Conservation (phyloP, 2,113 vertebrate species). For the Ophiodon elongatus region DNA sequence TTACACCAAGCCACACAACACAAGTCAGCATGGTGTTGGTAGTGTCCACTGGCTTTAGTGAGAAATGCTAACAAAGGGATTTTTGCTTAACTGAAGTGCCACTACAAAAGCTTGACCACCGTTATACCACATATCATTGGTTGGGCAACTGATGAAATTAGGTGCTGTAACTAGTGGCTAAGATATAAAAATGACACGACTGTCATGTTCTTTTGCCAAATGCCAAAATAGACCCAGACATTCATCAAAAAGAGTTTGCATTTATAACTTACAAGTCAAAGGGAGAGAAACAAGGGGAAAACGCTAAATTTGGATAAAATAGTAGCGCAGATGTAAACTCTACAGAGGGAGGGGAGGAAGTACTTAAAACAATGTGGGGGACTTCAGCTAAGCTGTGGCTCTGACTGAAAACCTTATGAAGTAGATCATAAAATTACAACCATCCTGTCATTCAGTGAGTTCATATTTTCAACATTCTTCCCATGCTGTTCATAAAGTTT, state of each 20-base stretch:
- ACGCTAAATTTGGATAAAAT: background rate
- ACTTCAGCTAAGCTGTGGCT: background rate
- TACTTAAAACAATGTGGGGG: background rate
- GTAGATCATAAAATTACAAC: background rate
- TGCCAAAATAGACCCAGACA: background rate
- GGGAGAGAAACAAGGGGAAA: background rate
- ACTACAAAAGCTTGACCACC: background rate
- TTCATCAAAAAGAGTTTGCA: background rate
- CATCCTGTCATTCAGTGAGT: background rate
- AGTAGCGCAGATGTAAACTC: background rate
- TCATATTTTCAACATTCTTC: background rate
- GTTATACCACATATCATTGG: background rate
- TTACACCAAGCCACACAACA: background rate
- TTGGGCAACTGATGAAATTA: background rate
- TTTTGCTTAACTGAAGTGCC: background rate
- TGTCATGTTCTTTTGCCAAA: background rate
- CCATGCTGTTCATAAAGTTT: background rate
- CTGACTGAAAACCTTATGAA: background rate
- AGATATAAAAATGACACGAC: background rate
- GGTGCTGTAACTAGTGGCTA: background rate
- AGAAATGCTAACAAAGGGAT: background rate
- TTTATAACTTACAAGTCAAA: background rate
- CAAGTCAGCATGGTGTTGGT: background rate
- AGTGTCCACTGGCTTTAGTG: conserved; percentile 1
- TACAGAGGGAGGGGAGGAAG: background rate